These are phyloP conservation scores for Trichopoda pennipes DNA, from an alignment of 2,888 invertebrate genomes.

Conservation along the genomic window DNA sequence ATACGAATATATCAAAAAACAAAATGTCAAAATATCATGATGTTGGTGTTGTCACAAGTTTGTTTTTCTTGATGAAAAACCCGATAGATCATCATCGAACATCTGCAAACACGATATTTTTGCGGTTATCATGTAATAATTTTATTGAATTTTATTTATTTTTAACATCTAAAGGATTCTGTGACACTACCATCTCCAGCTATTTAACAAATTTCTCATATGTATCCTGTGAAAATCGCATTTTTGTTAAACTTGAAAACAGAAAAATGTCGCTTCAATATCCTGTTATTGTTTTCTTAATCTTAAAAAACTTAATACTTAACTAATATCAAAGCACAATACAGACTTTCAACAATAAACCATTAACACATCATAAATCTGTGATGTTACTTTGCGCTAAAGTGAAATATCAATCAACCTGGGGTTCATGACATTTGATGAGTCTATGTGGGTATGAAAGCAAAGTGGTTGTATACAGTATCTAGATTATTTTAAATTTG, in stretches of 20 bases:
- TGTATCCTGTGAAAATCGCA: constrained; percentile 32
- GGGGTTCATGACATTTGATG: constrained; percentile 61
- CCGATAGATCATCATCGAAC: too few species aligned
- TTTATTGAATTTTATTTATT: too few species aligned
- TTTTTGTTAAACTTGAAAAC: too few species aligned
- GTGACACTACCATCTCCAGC: too few species aligned
- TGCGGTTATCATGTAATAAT: too few species aligned
- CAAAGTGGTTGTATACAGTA: constrained; percentile 9
- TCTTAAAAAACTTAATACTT: constrained; percentile 23
- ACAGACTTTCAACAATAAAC: constrained; percentile 6
- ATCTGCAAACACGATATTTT: too few species aligned
- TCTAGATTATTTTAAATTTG: constrained; percentile 13
- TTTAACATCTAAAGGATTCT: too few species aligned
- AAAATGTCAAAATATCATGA: too few species aligned
- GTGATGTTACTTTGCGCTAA: constrained; percentile 52
- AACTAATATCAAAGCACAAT: constrained; percentile 3
- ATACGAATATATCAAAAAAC: too few species aligned
- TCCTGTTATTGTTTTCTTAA: constrained; percentile 29
- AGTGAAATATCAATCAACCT: constrained; percentile 54
- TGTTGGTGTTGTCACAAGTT: too few species aligned
- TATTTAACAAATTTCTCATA: constrained; percentile 4
- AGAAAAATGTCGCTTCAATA: neutral
- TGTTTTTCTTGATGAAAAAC: too few species aligned
- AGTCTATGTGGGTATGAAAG: constrained; percentile 27
- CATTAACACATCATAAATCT: constrained; percentile 46